Conservation (phyloP, 1,140 invertebrate species). For the Anoplolepis gracilipes region DNA sequence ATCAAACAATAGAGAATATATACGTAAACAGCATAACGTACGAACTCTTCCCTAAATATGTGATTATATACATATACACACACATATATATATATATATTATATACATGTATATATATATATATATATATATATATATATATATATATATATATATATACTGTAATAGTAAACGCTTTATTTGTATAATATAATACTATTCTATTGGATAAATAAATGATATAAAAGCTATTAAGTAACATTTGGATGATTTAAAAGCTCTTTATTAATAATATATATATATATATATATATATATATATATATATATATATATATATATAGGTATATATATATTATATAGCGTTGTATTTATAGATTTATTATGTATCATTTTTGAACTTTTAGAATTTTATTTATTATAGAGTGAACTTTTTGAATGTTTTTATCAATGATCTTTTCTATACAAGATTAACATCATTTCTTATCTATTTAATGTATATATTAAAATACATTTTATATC, state of each 20-base stretch:
- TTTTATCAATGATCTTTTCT: neutral
- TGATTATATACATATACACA: slow-evolving; percentile 34
- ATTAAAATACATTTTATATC: neutral
- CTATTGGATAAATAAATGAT: slow-evolving; percentile 77
- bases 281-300: too few species aligned
- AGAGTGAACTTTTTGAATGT: neutral
- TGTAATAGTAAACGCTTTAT: slow-evolving; percentile 74
- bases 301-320: too few species aligned
- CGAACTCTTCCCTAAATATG: slow-evolving; percentile 69
- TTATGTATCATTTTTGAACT: too few species aligned
- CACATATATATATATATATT: slow-evolving; percentile 41
- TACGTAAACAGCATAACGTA: slow-evolving; percentile 62
- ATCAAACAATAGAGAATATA: slow-evolving; percentile 52
- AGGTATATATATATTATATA: too few species aligned
- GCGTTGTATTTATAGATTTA: neutral
- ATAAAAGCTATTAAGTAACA: slow-evolving; percentile 69
- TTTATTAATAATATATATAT: too few species aligned
- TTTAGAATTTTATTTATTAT: neutral
- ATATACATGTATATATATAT: neutral
- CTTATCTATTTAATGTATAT: neutral
- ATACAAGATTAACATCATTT: neutral
- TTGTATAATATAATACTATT: slow-evolving; percentile 73
- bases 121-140: neutral
- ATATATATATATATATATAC: slow-evolving; percentile 5
- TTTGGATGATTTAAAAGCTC: neutral